Evolutionary conservation across 2,797 vertebrate genomes (phyloP).

Genomic region (Etheostoma perlongum): DNA sequence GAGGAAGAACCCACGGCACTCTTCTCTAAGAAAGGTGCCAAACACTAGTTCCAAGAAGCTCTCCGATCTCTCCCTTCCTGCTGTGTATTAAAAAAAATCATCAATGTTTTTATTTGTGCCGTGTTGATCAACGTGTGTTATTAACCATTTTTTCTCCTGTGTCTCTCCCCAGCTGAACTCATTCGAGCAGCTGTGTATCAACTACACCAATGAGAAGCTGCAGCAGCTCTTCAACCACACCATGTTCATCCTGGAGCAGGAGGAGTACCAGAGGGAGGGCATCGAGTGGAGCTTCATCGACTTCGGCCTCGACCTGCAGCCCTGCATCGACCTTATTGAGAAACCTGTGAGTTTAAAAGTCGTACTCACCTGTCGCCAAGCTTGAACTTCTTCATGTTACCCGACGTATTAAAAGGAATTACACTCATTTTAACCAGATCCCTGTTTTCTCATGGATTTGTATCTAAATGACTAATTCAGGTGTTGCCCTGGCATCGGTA

Average conservation of each 20-base stretch:
- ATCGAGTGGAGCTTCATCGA: conserved; percentile 99
- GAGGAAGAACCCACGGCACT: too few relatives aligned
- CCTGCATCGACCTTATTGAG: conserved; percentile 98
- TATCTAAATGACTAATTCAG: too few relatives aligned
- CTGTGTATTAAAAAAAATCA: background rate
- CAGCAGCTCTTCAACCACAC: conserved; percentile 99
- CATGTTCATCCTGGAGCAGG: conserved; percentile 99
- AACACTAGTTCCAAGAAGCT: too few relatives aligned
- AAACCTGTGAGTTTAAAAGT: conserved; percentile 89
- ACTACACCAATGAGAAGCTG: conserved; percentile 98
- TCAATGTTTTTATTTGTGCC: background rate
- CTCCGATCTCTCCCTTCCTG: too few relatives aligned
- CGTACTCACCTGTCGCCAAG: background rate
- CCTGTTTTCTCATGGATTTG: too few relatives aligned
- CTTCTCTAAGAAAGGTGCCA: too few relatives aligned
- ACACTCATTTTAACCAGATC: too few relatives aligned
- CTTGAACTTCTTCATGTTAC: background rate
- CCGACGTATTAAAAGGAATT: too few relatives aligned
- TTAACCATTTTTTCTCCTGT: background rate
- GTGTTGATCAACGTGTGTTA: background rate
- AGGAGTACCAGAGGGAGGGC: conserved; percentile 98
- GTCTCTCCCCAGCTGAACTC: conserved; percentile 90
- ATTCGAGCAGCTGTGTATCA: conserved; percentile 98
- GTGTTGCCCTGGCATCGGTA: too few relatives aligned
- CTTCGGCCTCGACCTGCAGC: conserved; percentile 97